Percentiles rank a stretch among this genome's conserved stretches.
phyloP scores from a whole-genome alignment of 2,888 invertebrate species.

The Megalurothrips usitatus region DNA sequence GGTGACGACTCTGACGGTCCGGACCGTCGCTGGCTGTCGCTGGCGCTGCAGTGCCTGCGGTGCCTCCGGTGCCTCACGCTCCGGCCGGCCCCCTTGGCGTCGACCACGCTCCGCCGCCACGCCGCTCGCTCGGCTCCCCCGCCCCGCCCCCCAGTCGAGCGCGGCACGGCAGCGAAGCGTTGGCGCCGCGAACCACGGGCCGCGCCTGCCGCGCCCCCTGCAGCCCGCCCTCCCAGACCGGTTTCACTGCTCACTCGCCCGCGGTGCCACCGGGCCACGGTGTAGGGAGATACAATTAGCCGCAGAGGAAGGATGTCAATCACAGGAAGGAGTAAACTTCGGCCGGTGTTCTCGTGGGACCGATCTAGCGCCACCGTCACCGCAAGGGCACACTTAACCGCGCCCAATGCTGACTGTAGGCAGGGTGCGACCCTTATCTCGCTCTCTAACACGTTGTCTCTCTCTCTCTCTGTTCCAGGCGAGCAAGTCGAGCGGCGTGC shows the following conservation, averaged over 20 bases:
- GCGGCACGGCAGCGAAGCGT: not conserved
- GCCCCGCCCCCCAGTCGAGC: not conserved
- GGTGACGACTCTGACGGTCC: not conserved
- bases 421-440: not conserved
- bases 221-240: no score
- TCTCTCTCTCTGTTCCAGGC: constrained; percentile 47
- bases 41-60: not conserved
- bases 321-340: no score
- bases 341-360: no score
- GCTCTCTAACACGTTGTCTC: constrained; percentile 18
- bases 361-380: no score
- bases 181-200: not conserved
- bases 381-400: no score
- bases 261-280: not conserved
- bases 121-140: not conserved
- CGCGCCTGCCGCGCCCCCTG: not conserved
- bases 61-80: not conserved
- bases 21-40: not conserved
- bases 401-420: no score
- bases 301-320: no score
- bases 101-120: not conserved
- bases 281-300: no score
- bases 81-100: not conserved
- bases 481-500: constrained; percentile 41
- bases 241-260: not conserved